Base-by-base conservation (phyloP, 2,888 invertebrate species). In the Eupsilia transversa region DNA sequence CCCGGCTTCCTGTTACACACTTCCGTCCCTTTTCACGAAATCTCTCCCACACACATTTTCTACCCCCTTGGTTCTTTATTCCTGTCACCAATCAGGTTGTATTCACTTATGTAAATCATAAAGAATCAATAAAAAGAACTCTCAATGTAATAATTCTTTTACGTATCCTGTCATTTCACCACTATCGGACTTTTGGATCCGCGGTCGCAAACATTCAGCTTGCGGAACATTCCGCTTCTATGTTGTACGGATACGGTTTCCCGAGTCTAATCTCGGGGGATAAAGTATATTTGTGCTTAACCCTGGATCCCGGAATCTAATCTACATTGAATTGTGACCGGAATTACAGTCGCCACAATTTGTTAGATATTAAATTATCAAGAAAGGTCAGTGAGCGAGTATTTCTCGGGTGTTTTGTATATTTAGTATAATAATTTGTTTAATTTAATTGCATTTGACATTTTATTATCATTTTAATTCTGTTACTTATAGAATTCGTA, bases 241-340 rank as follows among this genome's bases (percentile, higher is more conserved):
- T 6, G 3, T 33, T 20, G 20, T 57, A 41, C 54, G 57, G 61
- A 71, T 56, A 67, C 20, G 67, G 79, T 79, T 64, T 6, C n/a
- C 69, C 69, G 61, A 54, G 33, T 52, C 64, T 81, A 83, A 81
- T 81, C 79, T 59, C 66, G 54, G 72, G 54, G 80, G 79, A 83
- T 81, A 61, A 78, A 81, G 61, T 63, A 78, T 80, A 83, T 79
- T 81, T 83, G 68, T 57, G 43, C n/a, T 66, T 67, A 65, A 77
- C 65, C 65, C 46, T 82, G 68, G 52, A 52, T 35, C 35, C 52
- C 10, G 69, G n/a, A 35, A 63, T 79, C 71, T 65, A 61, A 80
- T 80, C 72, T 83, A 73, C 69, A 73, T 73, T 69, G 66, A 79
- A 83, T 83, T 73, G 69, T 72, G 61, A 66, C 66, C 83, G 66